Evolutionary conservation across 2,888 invertebrate genomes (phyloP).

Genomic region (Allygus modestus): DNA sequence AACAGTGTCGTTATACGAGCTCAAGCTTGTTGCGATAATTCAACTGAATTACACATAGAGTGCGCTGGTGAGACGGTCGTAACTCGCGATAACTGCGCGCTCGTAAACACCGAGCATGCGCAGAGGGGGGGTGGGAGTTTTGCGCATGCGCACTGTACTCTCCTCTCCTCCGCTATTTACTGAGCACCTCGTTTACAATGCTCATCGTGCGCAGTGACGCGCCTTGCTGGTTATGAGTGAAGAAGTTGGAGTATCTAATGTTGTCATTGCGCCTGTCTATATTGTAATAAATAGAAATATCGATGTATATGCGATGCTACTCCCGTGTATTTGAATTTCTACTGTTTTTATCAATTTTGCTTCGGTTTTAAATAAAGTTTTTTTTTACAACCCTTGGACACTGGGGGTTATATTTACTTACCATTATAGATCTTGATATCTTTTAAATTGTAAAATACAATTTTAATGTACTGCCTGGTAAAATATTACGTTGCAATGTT

Average conservation of each 20-base stretch:
- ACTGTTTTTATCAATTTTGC: too few relatives aligned
- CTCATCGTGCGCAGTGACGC: background rate
- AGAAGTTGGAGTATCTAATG: background rate
- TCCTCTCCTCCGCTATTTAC: background rate
- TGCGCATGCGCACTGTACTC: background rate
- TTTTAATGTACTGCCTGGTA: too few relatives aligned
- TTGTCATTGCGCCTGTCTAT: too few relatives aligned
- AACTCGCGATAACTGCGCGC: constrained; percentile 7
- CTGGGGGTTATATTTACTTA: too few relatives aligned
- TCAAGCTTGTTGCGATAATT: constrained; percentile 26
- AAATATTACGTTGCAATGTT: too few relatives aligned
- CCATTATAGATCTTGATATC: too few relatives aligned
- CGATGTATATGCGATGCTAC: too few relatives aligned
- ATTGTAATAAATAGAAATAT: too few relatives aligned
- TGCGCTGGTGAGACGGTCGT: constrained; percentile 20
- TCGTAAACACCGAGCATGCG: background rate
- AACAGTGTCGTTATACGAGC: background rate
- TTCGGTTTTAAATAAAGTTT: too few relatives aligned
- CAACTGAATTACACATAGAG: constrained; percentile 25
- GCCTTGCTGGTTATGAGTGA: background rate
- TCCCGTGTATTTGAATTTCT: too few relatives aligned
- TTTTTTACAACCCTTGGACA: too few relatives aligned
- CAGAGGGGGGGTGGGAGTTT: background rate
- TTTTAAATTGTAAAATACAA: too few relatives aligned
- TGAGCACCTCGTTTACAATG: constrained; percentile 7